Evolutionary conservation across 2,797 vertebrate species (phyloP).

Genomic region (Trachurus trachurus): DNA sequence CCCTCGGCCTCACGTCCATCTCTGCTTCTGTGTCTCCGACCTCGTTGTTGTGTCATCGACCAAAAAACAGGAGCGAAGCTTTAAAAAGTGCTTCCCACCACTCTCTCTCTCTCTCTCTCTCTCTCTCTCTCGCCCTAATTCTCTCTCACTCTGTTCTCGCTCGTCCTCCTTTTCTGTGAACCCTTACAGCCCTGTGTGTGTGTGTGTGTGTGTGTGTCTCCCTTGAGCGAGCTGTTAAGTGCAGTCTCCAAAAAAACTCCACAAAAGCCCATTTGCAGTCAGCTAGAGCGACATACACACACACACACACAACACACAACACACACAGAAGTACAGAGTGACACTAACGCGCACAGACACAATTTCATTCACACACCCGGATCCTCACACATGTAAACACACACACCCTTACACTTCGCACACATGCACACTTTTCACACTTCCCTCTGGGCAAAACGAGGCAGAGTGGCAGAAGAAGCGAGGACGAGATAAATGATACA

Average conservation of each 20-base stretch:
- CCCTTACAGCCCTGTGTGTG: conserved; percentile 62
- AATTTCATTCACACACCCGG: conserved; percentile 53
- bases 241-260: conserved; percentile 83
- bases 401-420: conserved; percentile 30
- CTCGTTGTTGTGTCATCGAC: conserved; percentile 64
- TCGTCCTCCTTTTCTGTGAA: conserved; percentile 69
- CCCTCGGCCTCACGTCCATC: conserved; percentile 73
- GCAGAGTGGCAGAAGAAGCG: conserved; percentile 78
- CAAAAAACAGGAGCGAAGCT: conserved; percentile 68
- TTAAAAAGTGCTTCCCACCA: conserved; percentile 78
- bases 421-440: conserved; percentile 79
- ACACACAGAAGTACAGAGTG: conserved; percentile 66
- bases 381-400: conserved; percentile 60
- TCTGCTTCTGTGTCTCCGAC: conserved; percentile 63
- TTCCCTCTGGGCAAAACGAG: conserved; percentile 80
- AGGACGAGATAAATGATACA: conserved; percentile 88
- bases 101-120: conserved; percentile 74
- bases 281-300: conserved; percentile 72
- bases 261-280: conserved; percentile 86
- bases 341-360: conserved; percentile 75
- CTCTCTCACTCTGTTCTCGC: conserved; percentile 75
- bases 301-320: conserved; percentile 34
- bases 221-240: conserved; percentile 85
- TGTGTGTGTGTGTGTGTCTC: conserved; percentile 55
- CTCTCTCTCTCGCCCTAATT: conserved; percentile 72